Base-by-base conservation (phyloP, 2,888 invertebrate species). In the Coleophora deauratella region DNA sequence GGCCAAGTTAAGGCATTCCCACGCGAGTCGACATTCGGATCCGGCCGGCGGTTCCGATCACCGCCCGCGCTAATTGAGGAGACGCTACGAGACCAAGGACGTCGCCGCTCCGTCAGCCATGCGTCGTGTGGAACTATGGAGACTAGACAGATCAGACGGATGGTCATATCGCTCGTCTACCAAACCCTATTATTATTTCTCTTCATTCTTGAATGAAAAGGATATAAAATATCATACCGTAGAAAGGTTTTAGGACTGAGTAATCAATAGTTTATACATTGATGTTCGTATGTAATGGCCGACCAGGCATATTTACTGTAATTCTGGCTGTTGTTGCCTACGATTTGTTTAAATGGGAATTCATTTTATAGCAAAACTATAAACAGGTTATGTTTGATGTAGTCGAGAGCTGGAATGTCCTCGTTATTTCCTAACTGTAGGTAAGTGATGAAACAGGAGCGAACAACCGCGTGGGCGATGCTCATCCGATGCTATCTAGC, bases 11-110 rank as follows among this genome's bases (percentile, higher is more conserved):
- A 66, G 66, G 63, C 57, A 72, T 80, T 80, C 78, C 77, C 78
- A 79, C 78, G 72, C 62, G 59, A 52, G 54, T 59, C 58, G 53
- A 58, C 70, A 65, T 60, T 53, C 59, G 66, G 69, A 69, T 70
- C 62, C 72, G 75, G 75, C 71, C 55, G 64, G 55, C 70, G 67
- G 81, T 81, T 80, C 80, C 79, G 71, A 79, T 75, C 79, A 66
- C 74, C 72, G 79, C 71, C 60, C 69, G 65, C 72, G 59, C 77
- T 81, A 81, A 82, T 82, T 80, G 78, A 69, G 57, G 59, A 66
- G 66, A 69, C 57, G 64, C 66, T 63, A 61, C 58, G 48, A 57
- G 54, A 55, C 64, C 71, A 72, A 73, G 72, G 72, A 62, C 67
- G 55, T 54, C 39, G 49, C 47, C 45, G 41, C n/a, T 38, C 37